Percentiles rank a stretch among this genome's conserved stretches.
Evolutionary conservation across 2,113 vertebrate genomes (phyloP).

Genomic region (Cranoglanis bouderius): DNA sequence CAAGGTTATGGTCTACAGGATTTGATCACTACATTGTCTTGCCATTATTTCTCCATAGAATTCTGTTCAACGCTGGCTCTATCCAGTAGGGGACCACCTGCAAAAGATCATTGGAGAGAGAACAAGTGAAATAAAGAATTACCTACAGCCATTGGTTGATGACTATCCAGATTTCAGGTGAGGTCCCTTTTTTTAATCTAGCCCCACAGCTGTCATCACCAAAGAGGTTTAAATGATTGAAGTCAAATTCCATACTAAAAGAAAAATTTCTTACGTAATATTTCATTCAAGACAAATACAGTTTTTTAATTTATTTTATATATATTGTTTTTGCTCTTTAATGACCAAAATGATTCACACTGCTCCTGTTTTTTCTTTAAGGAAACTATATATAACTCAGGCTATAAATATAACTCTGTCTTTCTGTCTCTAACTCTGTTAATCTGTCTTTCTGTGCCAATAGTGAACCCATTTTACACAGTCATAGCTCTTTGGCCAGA

Average conservation of each 20-base stretch:
- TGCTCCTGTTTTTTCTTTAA: background rate
- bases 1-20: background rate
- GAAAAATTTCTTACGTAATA: background rate
- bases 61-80: slow-evolving; percentile 66
- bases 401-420: background rate
- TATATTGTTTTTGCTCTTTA: background rate
- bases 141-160: slow-evolving; percentile 47
- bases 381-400: background rate
- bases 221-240: background rate
- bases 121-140: slow-evolving; percentile 52
- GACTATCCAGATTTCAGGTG: slow-evolving; percentile 63
- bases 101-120: slow-evolving; percentile 55
- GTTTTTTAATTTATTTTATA: no score
- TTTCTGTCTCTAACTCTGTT: background rate
- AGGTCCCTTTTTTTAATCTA: background rate
- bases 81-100: slow-evolving; percentile 64
- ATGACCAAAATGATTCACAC: background rate
- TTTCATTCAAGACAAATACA: background rate
- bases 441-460: background rate
- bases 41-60: slow-evolving; percentile 49
- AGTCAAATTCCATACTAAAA: background rate
- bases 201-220: background rate
- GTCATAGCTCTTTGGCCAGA: background rate
- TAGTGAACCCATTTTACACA: background rate
- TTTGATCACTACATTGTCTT: background rate